These are phyloP conservation scores for Podarcis siculus DNA, from an alignment of 2,797 vertebrate genomes.

Conservation along the genomic window DNA sequence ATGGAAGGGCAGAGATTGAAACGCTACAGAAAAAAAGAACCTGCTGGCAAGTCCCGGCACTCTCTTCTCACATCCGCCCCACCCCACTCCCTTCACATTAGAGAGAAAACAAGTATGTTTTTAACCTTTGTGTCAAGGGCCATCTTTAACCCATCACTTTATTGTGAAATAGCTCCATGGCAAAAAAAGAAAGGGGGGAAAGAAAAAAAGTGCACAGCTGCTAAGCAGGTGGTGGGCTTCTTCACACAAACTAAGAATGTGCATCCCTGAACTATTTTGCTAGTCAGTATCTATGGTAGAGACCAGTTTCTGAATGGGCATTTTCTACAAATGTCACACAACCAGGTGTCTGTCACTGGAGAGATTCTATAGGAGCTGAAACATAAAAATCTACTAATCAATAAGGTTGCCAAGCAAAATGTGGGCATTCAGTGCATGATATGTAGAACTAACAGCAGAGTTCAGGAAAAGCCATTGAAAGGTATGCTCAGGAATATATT, in stretches of 20 bases:
- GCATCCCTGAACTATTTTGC: neutral
- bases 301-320: constrained; percentile 1
- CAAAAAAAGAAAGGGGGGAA: neutral
- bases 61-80: neutral
- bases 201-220: constrained; percentile 15
- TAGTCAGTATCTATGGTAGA: neutral
- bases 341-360: neutral
- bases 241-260: constrained; percentile 7
- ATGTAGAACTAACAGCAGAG: neutral
- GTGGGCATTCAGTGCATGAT: neutral
- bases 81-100: neutral
- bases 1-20: neutral
- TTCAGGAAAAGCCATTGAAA: neutral
- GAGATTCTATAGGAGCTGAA: constrained; percentile 24
- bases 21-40: neutral
- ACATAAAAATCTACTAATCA: constrained; percentile 1
- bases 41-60: neutral
- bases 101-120: constrained; percentile 18
- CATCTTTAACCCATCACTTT: constrained; percentile 32
- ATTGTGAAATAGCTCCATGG: neutral
- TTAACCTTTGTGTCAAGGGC: constrained; percentile 26
- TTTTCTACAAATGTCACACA: neutral
- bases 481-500: neutral
- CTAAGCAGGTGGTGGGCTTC: constrained; percentile 12
- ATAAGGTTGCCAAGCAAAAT: constrained; percentile 22